Evolutionary conservation across 2,888 invertebrate species (phyloP).

Genomic region (Torymus aiolomorphi): DNA sequence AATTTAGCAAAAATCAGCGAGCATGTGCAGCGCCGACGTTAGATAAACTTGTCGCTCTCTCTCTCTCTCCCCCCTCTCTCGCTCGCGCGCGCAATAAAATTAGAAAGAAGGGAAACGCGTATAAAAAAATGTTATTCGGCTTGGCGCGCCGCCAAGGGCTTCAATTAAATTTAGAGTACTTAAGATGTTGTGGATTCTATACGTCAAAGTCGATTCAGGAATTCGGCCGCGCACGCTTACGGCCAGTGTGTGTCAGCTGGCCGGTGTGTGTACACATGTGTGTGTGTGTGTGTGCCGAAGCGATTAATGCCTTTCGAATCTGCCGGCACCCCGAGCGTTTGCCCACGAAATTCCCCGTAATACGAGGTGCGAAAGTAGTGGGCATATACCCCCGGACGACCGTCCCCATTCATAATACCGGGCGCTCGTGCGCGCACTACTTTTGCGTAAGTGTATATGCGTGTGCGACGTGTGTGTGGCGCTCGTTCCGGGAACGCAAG

Average conservation of each 20-base stretch:
- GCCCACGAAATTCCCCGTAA: conserved; percentile 36
- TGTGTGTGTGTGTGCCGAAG: conserved; percentile 23
- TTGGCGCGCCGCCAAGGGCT: conserved; percentile 38
- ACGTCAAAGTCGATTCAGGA: conserved; percentile 47
- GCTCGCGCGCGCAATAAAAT: conserved; percentile 32
- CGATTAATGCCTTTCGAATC: conserved; percentile 42
- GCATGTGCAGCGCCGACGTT: too few relatives aligned
- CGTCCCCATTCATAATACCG: conserved; percentile 46
- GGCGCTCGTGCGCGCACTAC: neutral
- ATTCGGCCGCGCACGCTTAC: conserved; percentile 14
- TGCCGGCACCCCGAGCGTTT: neutral
- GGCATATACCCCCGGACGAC: neutral
- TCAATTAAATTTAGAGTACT: conserved; percentile 56
- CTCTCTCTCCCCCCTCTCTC: too few relatives aligned
- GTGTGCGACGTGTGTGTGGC: neutral
- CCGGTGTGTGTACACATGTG: neutral
- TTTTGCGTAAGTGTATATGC: neutral
- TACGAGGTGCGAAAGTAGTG: conserved; percentile 32
- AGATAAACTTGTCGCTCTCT: too few relatives aligned
- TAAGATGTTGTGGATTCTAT: conserved; percentile 50
- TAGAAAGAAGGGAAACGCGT: conserved; percentile 45
- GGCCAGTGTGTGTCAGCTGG: neutral
- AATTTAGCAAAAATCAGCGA: too few relatives aligned
- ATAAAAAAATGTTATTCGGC: conserved; percentile 40
- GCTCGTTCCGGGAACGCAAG: too few relatives aligned